These are phyloP conservation scores for Oscheius sp. DNA, from an alignment of 2,888 invertebrate genomes.

Conservation along the genomic window DNA sequence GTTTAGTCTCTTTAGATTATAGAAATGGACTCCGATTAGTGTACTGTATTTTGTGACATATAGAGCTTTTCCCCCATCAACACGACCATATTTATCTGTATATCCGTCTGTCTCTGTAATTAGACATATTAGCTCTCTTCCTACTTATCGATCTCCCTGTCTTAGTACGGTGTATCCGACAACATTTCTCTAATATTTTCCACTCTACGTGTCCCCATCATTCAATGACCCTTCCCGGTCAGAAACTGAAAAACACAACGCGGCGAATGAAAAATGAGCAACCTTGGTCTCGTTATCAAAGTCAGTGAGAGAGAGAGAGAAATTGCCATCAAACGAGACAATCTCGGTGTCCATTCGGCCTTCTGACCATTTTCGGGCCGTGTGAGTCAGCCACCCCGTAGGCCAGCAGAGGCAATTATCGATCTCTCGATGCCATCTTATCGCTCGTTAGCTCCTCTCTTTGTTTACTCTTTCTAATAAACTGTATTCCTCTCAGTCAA, in stretches of 20 bases:
- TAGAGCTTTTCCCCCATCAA: neutral
- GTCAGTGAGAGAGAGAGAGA: constrained; percentile 1
- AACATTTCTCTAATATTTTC: constrained; percentile 1
- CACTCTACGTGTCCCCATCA: neutral
- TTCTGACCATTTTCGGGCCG: neutral
- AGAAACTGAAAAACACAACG: neutral
- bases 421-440: constrained; percentile 18
- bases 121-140: constrained; percentile 3
- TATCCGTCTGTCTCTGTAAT: neutral
- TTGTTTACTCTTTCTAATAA: neutral
- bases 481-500: neutral
- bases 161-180: constrained; percentile 22
- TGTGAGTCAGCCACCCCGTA: constrained; percentile 2
- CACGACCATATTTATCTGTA: neutral
- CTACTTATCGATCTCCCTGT: too few species aligned
- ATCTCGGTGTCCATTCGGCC: too few species aligned
- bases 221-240: neutral
- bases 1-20: too few species aligned
- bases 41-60: too few species aligned
- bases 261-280: constrained; percentile 10
- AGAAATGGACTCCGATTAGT: too few species aligned
- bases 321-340: neutral
- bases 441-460: constrained; percentile 5
- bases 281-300: constrained; percentile 26
- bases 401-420: neutral